Evolutionary conservation across 2,797 vertebrate species (phyloP).

Genomic region (Ptychobarbus kaznakovi): DNA sequence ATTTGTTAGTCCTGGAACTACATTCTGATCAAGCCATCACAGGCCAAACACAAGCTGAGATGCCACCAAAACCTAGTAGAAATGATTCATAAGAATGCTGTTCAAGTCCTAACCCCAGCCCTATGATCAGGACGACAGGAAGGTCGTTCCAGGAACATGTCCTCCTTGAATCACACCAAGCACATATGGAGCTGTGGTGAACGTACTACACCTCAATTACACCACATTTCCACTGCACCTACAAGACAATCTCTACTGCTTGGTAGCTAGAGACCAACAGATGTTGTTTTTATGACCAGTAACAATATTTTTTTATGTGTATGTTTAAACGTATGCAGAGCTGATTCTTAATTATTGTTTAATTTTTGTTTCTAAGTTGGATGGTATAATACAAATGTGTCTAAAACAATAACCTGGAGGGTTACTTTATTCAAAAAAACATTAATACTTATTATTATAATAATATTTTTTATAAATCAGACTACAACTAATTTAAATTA

Average conservation of each 20-base stretch:
- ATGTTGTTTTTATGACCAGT: background rate
- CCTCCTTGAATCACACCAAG: background rate
- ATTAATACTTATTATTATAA: background rate
- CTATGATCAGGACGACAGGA: background rate
- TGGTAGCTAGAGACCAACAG: background rate
- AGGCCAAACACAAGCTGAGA: background rate
- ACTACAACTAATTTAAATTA: background rate
- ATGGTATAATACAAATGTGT: background rate
- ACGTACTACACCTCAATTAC: background rate
- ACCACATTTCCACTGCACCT: background rate
- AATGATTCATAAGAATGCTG: background rate
- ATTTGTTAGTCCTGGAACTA: background rate
- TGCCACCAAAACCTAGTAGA: background rate
- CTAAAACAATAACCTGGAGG: background rate
- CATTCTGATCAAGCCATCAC: background rate
- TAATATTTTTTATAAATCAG: background rate
- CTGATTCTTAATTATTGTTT: background rate
- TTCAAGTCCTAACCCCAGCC: no score
- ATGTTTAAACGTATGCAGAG: background rate
- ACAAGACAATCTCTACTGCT: background rate
- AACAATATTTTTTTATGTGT: background rate
- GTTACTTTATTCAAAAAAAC: background rate
- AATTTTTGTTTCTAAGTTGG: background rate
- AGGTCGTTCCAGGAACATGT: conserved; percentile 1
- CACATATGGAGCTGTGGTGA: background rate